A percentile compares a stretch with the other conserved stretches of the same genome.
Evolutionary conservation across 2,113 vertebrate species (phyloP).

Genomic region (Craseonycteris thonglongyai): DNA sequence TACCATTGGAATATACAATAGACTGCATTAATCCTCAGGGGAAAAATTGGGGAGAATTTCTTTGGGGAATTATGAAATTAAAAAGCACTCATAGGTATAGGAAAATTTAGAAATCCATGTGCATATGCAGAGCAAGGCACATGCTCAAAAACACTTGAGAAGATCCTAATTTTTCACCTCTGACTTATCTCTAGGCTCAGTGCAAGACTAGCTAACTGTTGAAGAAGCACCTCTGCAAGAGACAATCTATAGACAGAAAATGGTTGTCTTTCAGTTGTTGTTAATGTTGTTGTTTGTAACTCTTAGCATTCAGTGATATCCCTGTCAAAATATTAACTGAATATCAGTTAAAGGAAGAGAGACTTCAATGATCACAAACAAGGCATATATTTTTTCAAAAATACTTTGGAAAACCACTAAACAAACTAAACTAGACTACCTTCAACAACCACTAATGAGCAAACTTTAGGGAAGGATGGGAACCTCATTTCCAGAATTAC

Average conservation of each 20-base stretch:
- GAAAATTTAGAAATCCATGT: not conserved
- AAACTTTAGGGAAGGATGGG: not conserved
- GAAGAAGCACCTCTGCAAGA: not conserved
- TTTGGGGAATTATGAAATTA: not conserved
- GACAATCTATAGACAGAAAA: not conserved
- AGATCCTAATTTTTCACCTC: not conserved
- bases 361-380: not conserved
- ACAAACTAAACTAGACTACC: not conserved
- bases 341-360: not conserved
- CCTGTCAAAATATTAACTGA: not conserved
- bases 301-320: not conserved
- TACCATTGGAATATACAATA: not conserved
- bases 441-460: not conserved
- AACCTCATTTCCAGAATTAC: not conserved
- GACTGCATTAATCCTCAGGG: not conserved
- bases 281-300: not conserved
- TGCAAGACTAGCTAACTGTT: not conserved
- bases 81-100: not conserved
- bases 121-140: not conserved
- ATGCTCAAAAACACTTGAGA: not conserved
- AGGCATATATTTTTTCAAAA: not conserved
- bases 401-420: not conserved
- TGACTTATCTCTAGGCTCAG: not conserved
- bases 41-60: not conserved
- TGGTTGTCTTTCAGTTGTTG: too few species aligned